Percentiles rank a stretch among this genome's conserved stretches.
phyloP scores from a whole-genome alignment of 1,140 invertebrate genomes.

The Macrosteles quadrilineatus region DNA sequence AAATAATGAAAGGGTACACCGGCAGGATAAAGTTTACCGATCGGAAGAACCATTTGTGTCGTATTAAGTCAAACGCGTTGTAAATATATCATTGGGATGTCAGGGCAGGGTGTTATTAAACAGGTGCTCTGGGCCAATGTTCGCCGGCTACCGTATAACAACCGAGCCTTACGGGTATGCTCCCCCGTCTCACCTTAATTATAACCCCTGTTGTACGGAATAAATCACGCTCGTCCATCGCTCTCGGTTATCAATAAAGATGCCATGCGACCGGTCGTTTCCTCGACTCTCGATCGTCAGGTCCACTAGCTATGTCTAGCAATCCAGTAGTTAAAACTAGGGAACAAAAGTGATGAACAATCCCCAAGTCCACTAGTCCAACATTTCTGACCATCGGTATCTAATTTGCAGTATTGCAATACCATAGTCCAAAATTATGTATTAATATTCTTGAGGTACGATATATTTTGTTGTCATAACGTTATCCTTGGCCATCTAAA shows the following conservation, averaged over 20 bases:
- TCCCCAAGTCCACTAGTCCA: too few relatives aligned
- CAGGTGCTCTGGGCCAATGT: background rate
- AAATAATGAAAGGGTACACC: constrained; percentile 18
- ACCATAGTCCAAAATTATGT: too few relatives aligned
- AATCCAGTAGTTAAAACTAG: too few relatives aligned
- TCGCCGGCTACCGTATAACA: constrained; percentile 3
- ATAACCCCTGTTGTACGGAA: background rate
- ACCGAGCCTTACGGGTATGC: background rate
- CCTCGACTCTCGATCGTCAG: too few relatives aligned
- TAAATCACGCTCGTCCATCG: constrained; percentile 9
- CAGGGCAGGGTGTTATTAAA: constrained; percentile 14
- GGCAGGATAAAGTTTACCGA: background rate
- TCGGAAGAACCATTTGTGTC: constrained; percentile 12
- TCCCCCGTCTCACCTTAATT: background rate
- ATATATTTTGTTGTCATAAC: too few relatives aligned
- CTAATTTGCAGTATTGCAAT: too few relatives aligned
- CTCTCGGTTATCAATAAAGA: constrained; percentile 2
- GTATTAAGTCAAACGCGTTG: constrained; percentile 23
- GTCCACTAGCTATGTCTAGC: too few relatives aligned
- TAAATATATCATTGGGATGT: constrained; percentile 21
- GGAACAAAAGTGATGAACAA: too few relatives aligned
- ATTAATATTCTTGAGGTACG: too few relatives aligned
- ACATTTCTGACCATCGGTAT: too few relatives aligned
- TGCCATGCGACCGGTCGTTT: background rate
- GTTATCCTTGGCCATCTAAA: too few relatives aligned